A percentile compares a stretch with the other conserved stretches of the same genome.
Conservation (phyloP, 53 echinoderm and acorn worm species). For the Echinometra lucunter region DNA sequence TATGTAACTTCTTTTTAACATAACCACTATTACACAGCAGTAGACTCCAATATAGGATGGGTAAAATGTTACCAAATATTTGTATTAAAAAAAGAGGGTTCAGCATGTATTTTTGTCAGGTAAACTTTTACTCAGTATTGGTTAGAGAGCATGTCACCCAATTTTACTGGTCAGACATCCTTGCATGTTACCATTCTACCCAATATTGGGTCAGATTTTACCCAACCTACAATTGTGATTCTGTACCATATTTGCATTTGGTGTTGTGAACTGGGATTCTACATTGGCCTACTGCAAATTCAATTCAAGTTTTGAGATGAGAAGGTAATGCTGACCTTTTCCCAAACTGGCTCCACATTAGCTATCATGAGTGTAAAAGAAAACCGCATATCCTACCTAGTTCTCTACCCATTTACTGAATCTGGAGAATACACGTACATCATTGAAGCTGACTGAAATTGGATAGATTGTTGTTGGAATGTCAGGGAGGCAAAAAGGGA, state of each 20-base stretch:
- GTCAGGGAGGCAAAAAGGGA: neutral
- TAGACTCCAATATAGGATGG: too few species aligned
- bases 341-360: slow-evolving; percentile 37
- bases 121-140: too few species aligned
- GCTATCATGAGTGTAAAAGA: slow-evolving; percentile 23
- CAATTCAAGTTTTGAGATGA: neutral
- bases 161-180: too few species aligned
- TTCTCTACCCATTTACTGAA: slow-evolving; percentile 21
- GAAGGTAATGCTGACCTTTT: slow-evolving; percentile 38
- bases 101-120: too few species aligned
- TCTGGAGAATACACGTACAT: neutral
- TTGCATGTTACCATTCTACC: too few species aligned
- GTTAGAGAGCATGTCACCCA: too few species aligned
- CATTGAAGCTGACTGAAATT: neutral
- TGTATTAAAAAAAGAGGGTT: too few species aligned
- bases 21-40: too few species aligned
- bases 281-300: neutral
- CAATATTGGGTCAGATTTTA: too few species aligned
- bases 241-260: neutral
- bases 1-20: too few species aligned
- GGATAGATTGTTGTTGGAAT: neutral
- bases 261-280: neutral
- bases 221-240: neutral
- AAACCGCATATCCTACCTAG: neutral
- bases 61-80: too few species aligned